Evolutionary conservation across 92 coral and sea anemone genomes (phyloP).

Genomic region (Metridium senile): DNA sequence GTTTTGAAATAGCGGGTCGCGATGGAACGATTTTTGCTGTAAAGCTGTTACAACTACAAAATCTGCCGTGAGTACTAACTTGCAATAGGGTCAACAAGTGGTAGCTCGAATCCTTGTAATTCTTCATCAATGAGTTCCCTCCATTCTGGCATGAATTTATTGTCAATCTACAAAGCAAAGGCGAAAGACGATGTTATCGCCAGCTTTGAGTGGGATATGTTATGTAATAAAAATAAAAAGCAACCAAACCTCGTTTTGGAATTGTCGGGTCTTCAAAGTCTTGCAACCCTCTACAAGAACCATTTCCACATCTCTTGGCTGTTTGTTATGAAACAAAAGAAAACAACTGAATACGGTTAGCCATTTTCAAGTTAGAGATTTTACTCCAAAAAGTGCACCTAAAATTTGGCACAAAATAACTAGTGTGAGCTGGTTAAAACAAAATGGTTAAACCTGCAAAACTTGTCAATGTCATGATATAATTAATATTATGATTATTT

Average conservation of each 20-base stretch:
- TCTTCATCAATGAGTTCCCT: constrained; percentile 44
- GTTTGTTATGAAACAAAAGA: not conserved
- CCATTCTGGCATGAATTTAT: constrained; percentile 65
- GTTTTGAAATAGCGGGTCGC: too few species aligned
- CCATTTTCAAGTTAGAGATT: too few species aligned
- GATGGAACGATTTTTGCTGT: too few species aligned
- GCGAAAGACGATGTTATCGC: not conserved
- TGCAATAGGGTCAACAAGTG: constrained; percentile 89
- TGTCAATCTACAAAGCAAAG: constrained; percentile 55
- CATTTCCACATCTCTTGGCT: constrained; percentile 65
- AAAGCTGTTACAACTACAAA: too few species aligned
- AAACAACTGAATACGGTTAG: not conserved
- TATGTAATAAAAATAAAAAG: not conserved
- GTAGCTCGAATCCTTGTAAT: constrained; percentile 60
- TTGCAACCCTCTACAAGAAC: constrained; percentile 44
- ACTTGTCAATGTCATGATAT: too few species aligned
- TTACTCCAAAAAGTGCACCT: too few species aligned
- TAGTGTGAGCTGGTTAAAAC: too few species aligned
- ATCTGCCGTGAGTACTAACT: constrained; percentile 39
- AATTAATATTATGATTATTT: too few species aligned
- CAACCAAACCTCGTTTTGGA: constrained; percentile 56
- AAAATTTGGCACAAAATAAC: too few species aligned
- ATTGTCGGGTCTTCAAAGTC: constrained; percentile 51
- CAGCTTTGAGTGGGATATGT: too few species aligned
- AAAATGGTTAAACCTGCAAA: too few species aligned